Percentiles rank a stretch among this genome's conserved stretches.
Conservation (phyloP, 2,888 invertebrate genomes). For the Callosobruchus maculatus region DNA sequence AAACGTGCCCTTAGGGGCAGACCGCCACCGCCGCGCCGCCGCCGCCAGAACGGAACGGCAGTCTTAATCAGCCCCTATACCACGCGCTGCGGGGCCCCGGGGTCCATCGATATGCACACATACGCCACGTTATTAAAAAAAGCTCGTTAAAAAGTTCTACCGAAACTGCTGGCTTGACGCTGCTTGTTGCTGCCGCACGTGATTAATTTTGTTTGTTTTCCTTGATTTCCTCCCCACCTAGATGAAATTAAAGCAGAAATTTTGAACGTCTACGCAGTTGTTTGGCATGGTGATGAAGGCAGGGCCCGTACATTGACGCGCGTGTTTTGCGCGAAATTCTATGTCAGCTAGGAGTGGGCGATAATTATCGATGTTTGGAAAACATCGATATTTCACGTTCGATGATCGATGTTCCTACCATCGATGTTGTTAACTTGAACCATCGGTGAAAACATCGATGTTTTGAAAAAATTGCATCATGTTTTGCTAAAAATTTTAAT, state of each 20-base stretch:
- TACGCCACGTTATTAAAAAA: conserved; percentile 30
- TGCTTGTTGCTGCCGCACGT: background rate
- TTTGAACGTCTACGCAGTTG: background rate
- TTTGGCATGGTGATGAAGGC: too few relatives aligned
- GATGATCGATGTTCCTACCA: too few relatives aligned
- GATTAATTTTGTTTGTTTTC: background rate
- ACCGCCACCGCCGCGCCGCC: too few relatives aligned
- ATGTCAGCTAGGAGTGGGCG: too few relatives aligned
- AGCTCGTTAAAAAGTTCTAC: conserved; percentile 35
- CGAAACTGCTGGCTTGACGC: background rate
- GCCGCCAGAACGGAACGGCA: conserved; percentile 25
- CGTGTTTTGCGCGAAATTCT: too few relatives aligned
- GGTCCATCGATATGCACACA: conserved; percentile 39
- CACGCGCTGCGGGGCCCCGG: conserved; percentile 26
- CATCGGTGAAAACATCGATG: too few relatives aligned
- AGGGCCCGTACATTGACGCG: too few relatives aligned
- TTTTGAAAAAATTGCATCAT: too few relatives aligned
- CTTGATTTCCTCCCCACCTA: background rate
- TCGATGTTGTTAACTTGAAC: too few relatives aligned
- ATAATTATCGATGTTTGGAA: too few relatives aligned
- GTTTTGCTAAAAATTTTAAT: too few relatives aligned
- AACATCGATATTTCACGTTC: too few relatives aligned
- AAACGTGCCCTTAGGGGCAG: conserved; percentile 37
- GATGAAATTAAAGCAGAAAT: background rate
- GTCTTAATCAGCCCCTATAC: conserved; percentile 43